Evolutionary conservation across 2,888 invertebrate species (phyloP).

Genomic region (Caenorhabditis japonica): DNA sequence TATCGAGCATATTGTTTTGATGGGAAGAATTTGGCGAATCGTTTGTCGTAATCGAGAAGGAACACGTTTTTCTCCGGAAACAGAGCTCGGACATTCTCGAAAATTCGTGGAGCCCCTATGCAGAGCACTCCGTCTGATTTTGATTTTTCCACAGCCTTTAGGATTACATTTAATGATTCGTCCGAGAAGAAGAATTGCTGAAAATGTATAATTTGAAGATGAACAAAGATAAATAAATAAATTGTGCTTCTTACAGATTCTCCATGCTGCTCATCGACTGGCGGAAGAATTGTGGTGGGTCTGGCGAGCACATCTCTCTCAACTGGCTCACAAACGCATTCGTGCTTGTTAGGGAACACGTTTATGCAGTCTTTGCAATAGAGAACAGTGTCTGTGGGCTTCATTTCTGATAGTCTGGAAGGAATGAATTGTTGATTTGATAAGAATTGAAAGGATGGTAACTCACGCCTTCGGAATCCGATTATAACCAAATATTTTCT

Average conservation of each 20-base stretch:
- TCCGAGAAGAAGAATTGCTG: slow-evolving; percentile 74
- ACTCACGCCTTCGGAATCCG: slow-evolving; percentile 58
- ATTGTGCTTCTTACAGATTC: slow-evolving; percentile 59
- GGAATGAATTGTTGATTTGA: background rate
- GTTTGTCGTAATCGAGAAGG: slow-evolving; percentile 70
- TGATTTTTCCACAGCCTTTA: slow-evolving; percentile 49
- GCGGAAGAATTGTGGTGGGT: slow-evolving; percentile 59
- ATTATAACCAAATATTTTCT: slow-evolving; percentile 46
- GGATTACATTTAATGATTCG: slow-evolving; percentile 65
- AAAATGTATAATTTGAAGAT: slow-evolving; percentile 22
- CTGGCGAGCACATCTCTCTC: slow-evolving; percentile 47
- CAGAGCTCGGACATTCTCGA: slow-evolving; percentile 53
- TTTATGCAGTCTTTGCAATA: slow-evolving; percentile 63
- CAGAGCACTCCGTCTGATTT: slow-evolving; percentile 69
- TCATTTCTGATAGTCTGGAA: slow-evolving; percentile 57
- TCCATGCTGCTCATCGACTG: slow-evolving; percentile 64
- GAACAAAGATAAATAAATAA: background rate
- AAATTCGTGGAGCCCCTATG: slow-evolving; percentile 67
- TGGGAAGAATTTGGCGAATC: slow-evolving; percentile 68
- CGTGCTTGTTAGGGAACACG: slow-evolving; percentile 61
- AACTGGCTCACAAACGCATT: slow-evolving; percentile 57
- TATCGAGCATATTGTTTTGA: slow-evolving; percentile 68
- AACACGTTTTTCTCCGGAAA: slow-evolving; percentile 57
- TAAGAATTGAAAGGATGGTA: slow-evolving; percentile 1
- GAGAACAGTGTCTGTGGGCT: slow-evolving; percentile 47